A percentile compares a stretch with the other conserved stretches of the same genome.
phyloP scores from a whole-genome alignment of 2,797 vertebrate species.

The Columba guinea region DNA sequence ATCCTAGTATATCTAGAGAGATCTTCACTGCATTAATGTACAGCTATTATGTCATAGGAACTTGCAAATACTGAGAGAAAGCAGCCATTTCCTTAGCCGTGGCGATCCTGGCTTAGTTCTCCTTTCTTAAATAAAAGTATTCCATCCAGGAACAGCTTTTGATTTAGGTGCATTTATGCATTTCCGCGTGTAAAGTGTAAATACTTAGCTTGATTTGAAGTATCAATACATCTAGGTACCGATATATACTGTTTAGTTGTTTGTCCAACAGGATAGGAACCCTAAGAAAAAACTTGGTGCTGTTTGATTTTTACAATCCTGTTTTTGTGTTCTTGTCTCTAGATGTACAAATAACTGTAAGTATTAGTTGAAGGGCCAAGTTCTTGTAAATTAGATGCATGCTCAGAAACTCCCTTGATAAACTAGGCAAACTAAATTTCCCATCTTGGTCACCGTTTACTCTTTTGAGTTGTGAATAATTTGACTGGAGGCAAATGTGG shows the following conservation, averaged over 20 bases:
- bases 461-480: background rate
- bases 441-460: background rate
- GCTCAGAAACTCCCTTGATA: background rate
- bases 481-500: background rate
- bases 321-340: background rate
- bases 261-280: background rate
- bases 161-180: background rate
- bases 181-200: background rate
- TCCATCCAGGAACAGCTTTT: background rate
- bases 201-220: background rate
- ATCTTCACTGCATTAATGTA: background rate
- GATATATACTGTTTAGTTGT: background rate
- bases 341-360: background rate
- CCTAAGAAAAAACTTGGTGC: background rate
- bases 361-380: background rate
- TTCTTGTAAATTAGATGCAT: background rate
- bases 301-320: background rate
- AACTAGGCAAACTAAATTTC: background rate
- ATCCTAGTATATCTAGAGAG: background rate
- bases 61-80: background rate
- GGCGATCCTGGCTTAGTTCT: background rate
- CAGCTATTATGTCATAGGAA: background rate
- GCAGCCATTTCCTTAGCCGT: background rate
- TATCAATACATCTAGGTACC: background rate
- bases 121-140: background rate